phyloP scores from a whole-genome alignment of 2,888 invertebrate species.

The Cancer borealis region DNA sequence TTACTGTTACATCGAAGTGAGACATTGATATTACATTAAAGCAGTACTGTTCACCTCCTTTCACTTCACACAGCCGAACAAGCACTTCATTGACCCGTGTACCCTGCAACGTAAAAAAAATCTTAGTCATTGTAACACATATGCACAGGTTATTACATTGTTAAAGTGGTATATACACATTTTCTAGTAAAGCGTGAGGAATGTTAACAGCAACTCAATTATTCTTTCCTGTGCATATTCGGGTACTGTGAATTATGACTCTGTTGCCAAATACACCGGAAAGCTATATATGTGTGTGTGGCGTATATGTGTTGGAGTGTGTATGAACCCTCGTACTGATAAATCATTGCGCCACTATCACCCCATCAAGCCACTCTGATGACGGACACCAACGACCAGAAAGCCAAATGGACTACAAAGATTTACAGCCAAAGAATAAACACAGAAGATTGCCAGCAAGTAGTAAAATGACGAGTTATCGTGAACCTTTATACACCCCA shows the following conservation, averaged over 20 bases:
- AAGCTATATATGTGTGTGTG: background rate
- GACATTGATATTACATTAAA: background rate
- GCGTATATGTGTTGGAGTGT: background rate
- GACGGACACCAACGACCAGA: background rate
- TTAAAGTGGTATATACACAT: background rate
- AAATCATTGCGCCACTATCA: background rate
- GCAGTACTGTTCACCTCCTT: background rate
- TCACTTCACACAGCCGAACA: background rate
- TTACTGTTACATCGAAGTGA: background rate
- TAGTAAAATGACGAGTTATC: background rate
- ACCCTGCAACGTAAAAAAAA: background rate
- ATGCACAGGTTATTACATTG: background rate
- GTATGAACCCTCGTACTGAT: background rate
- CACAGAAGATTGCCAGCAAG: constrained; percentile 14
- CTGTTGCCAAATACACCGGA: background rate
- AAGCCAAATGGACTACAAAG: constrained; percentile 3
- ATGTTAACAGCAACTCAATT: background rate
- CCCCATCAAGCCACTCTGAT: background rate
- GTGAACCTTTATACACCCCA: background rate
- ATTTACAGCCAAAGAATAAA: constrained; percentile 8
- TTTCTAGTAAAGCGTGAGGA: background rate
- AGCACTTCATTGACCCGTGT: background rate
- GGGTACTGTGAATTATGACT: background rate
- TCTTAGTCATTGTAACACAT: background rate
- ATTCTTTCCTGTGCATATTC: background rate